Conservation (phyloP, 2,888 invertebrate species). For the Ferdinandea cuprea region DNA sequence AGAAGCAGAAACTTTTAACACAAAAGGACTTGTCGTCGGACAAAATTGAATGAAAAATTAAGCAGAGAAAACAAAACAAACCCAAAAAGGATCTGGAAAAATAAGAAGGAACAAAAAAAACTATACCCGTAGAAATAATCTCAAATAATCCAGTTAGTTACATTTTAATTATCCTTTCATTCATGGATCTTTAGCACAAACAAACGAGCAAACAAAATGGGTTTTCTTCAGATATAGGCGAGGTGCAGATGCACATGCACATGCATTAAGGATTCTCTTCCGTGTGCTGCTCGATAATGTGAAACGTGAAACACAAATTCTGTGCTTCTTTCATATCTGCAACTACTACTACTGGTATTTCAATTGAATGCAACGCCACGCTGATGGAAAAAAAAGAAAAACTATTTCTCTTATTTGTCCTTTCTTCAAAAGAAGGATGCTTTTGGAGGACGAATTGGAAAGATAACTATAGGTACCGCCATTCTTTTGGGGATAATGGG, state of each 20-base stretch:
- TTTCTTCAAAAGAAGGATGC: conserved; percentile 1
- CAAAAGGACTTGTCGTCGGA: conserved; percentile 60
- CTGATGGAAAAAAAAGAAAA: not conserved
- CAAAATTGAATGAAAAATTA: conserved; percentile 72
- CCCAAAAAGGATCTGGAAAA: conserved; percentile 30
- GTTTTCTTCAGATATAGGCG: not conserved
- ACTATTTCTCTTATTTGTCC: not conserved
- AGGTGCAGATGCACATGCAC: not conserved
- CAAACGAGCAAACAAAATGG: conserved; percentile 63
- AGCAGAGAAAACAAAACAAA: conserved; percentile 23
- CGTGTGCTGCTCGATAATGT: not conserved
- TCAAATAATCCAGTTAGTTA: conserved; percentile 74
- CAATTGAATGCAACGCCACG: no score
- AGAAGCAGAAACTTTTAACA: conserved; percentile 43
- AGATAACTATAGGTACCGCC: conserved; percentile 6
- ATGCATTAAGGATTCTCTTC: not conserved
- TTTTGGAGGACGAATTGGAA: not conserved
- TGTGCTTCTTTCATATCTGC: not conserved
- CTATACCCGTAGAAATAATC: conserved; percentile 58
- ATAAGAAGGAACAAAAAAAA: conserved; percentile 30
- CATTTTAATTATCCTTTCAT: conserved; percentile 74
- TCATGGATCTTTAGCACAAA: conserved; percentile 61
- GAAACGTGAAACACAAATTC: conserved; percentile 11
- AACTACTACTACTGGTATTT: no score
- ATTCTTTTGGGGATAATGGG: conserved; percentile 30